phyloP scores from a whole-genome alignment of 2,113 vertebrate species.

The Neolamprologus falcicula region DNA sequence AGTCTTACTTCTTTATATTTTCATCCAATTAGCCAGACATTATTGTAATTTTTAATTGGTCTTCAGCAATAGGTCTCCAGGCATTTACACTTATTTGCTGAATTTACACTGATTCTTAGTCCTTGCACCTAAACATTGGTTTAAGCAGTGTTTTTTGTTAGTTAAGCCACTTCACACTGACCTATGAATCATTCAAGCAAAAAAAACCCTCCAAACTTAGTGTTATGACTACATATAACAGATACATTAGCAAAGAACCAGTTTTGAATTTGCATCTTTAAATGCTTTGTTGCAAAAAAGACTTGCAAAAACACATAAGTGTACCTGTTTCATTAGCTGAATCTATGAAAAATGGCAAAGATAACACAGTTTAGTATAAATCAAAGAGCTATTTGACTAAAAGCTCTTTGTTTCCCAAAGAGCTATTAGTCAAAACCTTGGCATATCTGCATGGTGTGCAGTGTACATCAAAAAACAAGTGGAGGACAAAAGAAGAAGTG shows the following conservation, averaged over 20 bases:
- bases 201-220: neutral
- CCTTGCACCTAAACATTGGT: neutral
- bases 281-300: too few relatives aligned
- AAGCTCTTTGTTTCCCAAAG: neutral
- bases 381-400: neutral
- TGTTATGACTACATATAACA: neutral
- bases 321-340: neutral
- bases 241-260: neutral
- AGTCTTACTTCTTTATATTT: neutral
- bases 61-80: neutral
- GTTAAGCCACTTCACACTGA: neutral
- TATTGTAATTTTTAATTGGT: neutral
- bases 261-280: neutral
- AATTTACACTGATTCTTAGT: neutral
- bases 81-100: neutral
- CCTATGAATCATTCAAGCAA: neutral
- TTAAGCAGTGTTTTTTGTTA: neutral
- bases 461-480: neutral
- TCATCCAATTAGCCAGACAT: neutral
- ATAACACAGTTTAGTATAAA: neutral
- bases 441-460: neutral
- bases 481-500: neutral
- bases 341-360: neutral
- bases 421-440: neutral
- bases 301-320: neutral